A percentile compares a stretch with the other conserved stretches of the same genome.
Evolutionary conservation across 2,113 vertebrate genomes (phyloP).

Genomic region (Nesospiza acunhae): DNA sequence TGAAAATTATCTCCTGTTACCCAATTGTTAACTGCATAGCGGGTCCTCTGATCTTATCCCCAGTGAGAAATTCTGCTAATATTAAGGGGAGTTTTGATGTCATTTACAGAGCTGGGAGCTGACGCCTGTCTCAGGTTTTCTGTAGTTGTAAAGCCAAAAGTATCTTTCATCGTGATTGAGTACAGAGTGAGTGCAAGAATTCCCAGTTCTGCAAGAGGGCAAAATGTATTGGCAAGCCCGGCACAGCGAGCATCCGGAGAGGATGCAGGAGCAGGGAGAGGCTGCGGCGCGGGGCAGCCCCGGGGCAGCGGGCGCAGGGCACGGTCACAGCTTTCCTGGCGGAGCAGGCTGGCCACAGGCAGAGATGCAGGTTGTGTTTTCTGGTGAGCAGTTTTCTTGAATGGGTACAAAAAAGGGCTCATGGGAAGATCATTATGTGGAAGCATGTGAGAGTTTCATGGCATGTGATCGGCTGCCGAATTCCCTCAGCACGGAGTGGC

Average conservation of each 20-base stretch:
- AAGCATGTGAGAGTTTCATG: neutral
- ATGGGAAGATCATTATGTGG: neutral
- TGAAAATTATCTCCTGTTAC: neutral
- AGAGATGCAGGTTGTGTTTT: neutral
- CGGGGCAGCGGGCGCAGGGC: neutral
- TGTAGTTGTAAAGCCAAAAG: neutral
- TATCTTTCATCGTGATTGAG: neutral
- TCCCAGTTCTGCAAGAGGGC: neutral
- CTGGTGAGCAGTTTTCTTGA: neutral
- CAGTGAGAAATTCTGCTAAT: neutral
- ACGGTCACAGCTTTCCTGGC: neutral
- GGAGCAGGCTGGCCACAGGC: neutral
- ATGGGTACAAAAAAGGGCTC: neutral
- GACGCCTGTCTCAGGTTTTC: neutral
- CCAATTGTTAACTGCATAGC: neutral
- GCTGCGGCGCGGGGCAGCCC: too few relatives aligned
- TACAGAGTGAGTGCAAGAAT: neutral
- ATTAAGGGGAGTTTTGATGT: neutral
- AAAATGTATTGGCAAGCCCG: neutral
- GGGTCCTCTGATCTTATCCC: neutral
- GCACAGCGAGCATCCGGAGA: fast-evolving
- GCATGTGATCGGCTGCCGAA: fast-evolving
- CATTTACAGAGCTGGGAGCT: neutral
- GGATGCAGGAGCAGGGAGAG: neutral
- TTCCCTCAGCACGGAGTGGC: neutral